Percentiles rank a stretch among this genome's conserved stretches.
Conservation (phyloP, 2,113 vertebrate species). For the Oriolus oriolus region DNA sequence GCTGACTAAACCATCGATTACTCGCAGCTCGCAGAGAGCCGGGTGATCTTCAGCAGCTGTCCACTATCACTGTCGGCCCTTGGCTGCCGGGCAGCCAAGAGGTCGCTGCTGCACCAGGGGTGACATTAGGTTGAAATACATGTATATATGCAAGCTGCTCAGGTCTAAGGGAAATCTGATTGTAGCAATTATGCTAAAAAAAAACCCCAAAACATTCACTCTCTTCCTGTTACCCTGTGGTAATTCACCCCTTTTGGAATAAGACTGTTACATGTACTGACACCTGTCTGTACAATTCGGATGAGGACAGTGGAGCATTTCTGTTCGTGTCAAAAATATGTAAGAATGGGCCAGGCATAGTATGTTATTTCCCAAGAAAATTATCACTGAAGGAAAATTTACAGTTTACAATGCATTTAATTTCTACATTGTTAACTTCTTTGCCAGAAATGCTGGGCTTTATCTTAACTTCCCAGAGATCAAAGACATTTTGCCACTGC, state of each 20-base stretch:
- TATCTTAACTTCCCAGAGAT: neutral
- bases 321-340: neutral
- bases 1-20: no score
- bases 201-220: rapidly evolving
- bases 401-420: neutral
- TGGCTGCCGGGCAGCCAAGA: no score
- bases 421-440: neutral
- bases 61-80: no score
- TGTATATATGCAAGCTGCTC: neutral
- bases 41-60: no score
- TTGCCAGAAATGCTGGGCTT: neutral
- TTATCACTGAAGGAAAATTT: neutral
- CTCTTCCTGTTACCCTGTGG: neutral
- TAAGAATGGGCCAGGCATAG: neutral
- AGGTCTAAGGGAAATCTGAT: neutral
- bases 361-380: neutral
- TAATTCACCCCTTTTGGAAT: neutral
- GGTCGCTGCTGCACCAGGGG: no score
- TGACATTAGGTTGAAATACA: rapidly evolving
- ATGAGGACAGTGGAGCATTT: neutral
- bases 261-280: neutral
- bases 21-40: no score
- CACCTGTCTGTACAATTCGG: neutral
- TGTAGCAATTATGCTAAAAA: neutral
- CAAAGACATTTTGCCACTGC: neutral